These are phyloP conservation scores for Ageneiosus marmoratus DNA, from an alignment of 2,113 vertebrate genomes.

Conservation along the genomic window DNA sequence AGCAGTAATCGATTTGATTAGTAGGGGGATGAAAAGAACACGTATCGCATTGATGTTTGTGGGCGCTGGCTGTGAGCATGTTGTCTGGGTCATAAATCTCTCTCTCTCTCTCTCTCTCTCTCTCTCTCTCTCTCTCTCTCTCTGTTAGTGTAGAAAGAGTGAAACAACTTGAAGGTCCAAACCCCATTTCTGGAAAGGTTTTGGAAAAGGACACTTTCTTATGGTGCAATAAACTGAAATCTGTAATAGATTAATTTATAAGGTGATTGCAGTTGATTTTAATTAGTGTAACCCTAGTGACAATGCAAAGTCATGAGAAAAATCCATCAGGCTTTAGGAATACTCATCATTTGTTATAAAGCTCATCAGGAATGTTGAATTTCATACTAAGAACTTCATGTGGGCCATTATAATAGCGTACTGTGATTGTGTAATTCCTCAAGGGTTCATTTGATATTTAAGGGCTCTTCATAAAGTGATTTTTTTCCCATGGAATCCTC, in stretches of 20 bases:
- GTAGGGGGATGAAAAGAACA: slow-evolving; percentile 80
- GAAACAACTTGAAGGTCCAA: background rate
- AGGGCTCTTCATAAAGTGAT: background rate
- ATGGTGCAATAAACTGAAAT: no score
- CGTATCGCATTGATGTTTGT: slow-evolving; percentile 76
- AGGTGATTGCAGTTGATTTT: background rate
- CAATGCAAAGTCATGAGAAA: background rate
- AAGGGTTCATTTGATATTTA: background rate
- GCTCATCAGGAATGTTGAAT: background rate
- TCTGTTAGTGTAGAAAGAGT: background rate
- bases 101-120: background rate
- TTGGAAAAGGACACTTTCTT: no score
- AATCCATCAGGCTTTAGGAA: background rate
- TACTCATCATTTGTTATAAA: background rate
- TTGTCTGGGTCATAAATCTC: slow-evolving; percentile 68
- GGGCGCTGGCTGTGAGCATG: slow-evolving; percentile 64
- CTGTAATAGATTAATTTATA: no score
- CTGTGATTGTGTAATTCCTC: background rate
- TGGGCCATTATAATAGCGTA: background rate
- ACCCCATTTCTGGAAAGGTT: no score
- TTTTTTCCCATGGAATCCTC: background rate
- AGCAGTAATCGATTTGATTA: slow-evolving; percentile 82
- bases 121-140: background rate
- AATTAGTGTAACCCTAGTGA: background rate
- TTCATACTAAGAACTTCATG: background rate